Conservation (phyloP, 2,113 vertebrate species). For the Stigmatopora nigra region DNA sequence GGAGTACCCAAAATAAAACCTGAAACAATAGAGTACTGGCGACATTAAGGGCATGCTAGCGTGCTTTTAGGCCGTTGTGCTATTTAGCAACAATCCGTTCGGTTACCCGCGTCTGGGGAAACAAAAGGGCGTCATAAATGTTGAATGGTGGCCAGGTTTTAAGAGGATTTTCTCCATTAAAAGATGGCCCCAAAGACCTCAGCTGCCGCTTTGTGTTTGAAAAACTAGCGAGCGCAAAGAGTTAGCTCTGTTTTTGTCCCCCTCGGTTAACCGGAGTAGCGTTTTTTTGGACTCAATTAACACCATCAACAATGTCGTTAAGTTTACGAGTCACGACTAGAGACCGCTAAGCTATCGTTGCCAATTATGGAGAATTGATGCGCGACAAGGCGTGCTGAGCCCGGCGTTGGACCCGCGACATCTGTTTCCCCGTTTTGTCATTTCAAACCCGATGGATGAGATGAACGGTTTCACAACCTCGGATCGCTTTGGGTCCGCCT, state of each 20-base stretch:
- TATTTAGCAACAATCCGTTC: slow-evolving; percentile 28
- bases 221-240: slow-evolving; percentile 1
- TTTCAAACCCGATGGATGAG: background rate
- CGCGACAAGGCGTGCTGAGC: background rate
- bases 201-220: background rate
- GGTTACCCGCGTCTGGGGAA: slow-evolving; percentile 25
- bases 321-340: slow-evolving; percentile 26
- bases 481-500: too few species aligned
- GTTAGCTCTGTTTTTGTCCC: slow-evolving; percentile 13
- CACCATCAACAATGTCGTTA: slow-evolving; percentile 38
- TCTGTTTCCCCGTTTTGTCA: background rate
- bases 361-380: background rate
- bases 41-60: slow-evolving; percentile 47
- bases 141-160: slow-evolving; percentile 36
- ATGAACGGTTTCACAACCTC: background rate
- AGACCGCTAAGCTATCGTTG: background rate
- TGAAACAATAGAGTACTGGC: background rate
- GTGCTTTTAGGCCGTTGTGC: slow-evolving; percentile 57
- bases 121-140: slow-evolving; percentile 50
- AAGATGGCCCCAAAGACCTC: background rate
- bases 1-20: background rate
- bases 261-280: slow-evolving; percentile 10
- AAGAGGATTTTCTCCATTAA: slow-evolving; percentile 10
- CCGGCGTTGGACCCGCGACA: background rate
- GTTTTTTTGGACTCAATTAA: slow-evolving; percentile 21